Percentiles rank a stretch among this genome's conserved stretches.
These are phyloP conservation scores for Amblyjoppa fuscipennis DNA, from an alignment of 2,888 invertebrate genomes.

Conservation along the genomic window DNA sequence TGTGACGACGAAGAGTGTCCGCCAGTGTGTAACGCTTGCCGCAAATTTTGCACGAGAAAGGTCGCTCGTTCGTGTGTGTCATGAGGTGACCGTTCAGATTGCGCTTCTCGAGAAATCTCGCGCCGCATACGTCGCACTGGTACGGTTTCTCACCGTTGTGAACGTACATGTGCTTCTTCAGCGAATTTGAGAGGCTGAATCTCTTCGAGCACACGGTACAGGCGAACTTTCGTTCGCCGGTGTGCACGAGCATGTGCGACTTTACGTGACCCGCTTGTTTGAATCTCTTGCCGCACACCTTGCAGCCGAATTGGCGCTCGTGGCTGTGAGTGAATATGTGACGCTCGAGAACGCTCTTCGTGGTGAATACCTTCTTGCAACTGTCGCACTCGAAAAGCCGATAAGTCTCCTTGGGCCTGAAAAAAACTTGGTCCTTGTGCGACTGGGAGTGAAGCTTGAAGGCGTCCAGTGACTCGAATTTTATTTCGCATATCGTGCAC, in stretches of 20 bases:
- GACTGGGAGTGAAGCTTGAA: slow-evolving; percentile 75
- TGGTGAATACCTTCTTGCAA: slow-evolving; percentile 86
- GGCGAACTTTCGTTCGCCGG: slow-evolving; percentile 86
- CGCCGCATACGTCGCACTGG: slow-evolving; percentile 80
- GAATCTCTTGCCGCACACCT: slow-evolving; percentile 86
- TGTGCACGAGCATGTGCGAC: slow-evolving; percentile 85
- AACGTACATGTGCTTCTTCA: slow-evolving; percentile 85
- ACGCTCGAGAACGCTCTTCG: slow-evolving; percentile 86
- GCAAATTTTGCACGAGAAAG: slow-evolving; percentile 79
- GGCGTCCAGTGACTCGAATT: slow-evolving; percentile 75
- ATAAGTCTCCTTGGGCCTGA: slow-evolving; percentile 63
- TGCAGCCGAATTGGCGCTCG: slow-evolving; percentile 84
- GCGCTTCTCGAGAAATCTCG: slow-evolving; percentile 78
- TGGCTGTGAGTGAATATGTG: slow-evolving; percentile 86
- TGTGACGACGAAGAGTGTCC: slow-evolving; percentile 78
- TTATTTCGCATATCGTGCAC: slow-evolving; percentile 74
- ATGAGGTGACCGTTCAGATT: slow-evolving; percentile 79
- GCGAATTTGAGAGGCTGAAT: slow-evolving; percentile 85
- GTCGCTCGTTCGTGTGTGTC: slow-evolving; percentile 80
- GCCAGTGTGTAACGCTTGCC: slow-evolving; percentile 80
- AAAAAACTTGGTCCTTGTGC: slow-evolving; percentile 70
- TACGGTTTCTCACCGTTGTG: slow-evolving; percentile 83
- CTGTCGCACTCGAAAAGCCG: slow-evolving; percentile 84
- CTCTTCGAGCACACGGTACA: slow-evolving; percentile 86
- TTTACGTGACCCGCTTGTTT: slow-evolving; percentile 86